These are phyloP conservation scores for Naja naja DNA, from an alignment of 2,113 vertebrate genomes.

Conservation along the genomic window DNA sequence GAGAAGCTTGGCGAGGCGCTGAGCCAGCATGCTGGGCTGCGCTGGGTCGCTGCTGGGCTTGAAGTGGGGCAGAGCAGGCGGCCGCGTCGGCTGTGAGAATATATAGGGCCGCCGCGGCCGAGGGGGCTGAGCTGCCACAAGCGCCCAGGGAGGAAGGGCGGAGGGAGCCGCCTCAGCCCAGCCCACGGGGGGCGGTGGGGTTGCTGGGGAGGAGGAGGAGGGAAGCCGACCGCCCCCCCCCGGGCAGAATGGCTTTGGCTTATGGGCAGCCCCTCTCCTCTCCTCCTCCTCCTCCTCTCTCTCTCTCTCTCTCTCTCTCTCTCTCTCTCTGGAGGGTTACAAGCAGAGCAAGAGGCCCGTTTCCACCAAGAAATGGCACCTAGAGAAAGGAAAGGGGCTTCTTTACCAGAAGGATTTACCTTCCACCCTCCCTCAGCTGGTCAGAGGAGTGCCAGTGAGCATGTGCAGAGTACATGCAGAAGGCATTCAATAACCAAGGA, in stretches of 20 bases:
- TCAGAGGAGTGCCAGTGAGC: background rate
- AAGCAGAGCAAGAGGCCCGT: background rate
- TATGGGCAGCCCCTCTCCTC: background rate
- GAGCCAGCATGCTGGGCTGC: conserved; percentile 26
- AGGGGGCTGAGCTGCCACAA: background rate
- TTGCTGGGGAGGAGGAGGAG: background rate
- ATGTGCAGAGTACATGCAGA: background rate
- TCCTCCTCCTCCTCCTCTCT: background rate
- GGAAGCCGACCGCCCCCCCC: background rate
- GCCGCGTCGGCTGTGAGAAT: background rate
- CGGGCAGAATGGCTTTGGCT: background rate
- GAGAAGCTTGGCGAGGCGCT: background rate
- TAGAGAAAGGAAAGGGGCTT: background rate
- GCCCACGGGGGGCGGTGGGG: background rate
- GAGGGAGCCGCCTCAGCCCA: background rate
- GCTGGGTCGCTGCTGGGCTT: fast-evolving
- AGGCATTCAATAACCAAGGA: background rate
- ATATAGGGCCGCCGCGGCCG: background rate
- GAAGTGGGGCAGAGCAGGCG: background rate
- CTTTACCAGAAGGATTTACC: background rate
- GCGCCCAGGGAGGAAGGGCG: conserved; percentile 20
- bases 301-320: background rate
- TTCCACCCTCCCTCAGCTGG: background rate
- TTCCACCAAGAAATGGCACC: background rate
- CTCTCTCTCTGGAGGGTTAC: background rate